Base-by-base conservation (phyloP, 2,888 invertebrate genomes). In the Mythimna loreyi region DNA sequence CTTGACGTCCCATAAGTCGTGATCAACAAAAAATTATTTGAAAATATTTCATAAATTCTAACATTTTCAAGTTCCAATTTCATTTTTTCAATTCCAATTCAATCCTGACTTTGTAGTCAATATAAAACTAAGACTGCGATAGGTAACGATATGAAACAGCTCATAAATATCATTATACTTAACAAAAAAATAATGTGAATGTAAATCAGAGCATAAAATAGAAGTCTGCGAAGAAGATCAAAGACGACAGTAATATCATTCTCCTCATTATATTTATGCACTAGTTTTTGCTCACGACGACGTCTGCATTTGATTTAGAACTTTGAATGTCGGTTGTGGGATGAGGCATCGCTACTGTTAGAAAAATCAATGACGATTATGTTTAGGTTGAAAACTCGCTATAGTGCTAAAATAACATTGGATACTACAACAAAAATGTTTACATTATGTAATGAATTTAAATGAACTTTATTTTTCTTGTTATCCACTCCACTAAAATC, bases 241-340 rank as follows among this genome's bases (percentile, higher is more conserved):
- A 78, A 71, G 76, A 47, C 45, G 45, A 30, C 11, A 6, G 59
- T 66, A 55, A 61, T 70, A 70, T 60, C 50, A 11, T 36, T 53
- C 70, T 40, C 25, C 47, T 61, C 36, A 67, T 64, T 76, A 67
- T 75, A 71, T 80, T 65, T 49, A 49, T 49, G 63, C 21, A 66
- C 56, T 57, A 68, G 67, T 62, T 66, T 65, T 76, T 66, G 50
- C 57, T 30, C 50, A 13, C 50, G 8, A 63, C 43, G 50, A 45
- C 53, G 23, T 69, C 52, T 57, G 30, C 36, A 43, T 60, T 60
- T 66, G 25, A 65, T 71, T 80, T 75, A 80, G 71, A 50, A 50
- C 58, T 58, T 53, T 8, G 6, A 47, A 21, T 56, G 58, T 67
- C 4, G 1, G 56, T 49, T 30, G 19, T 13, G 23, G 45, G 16